These are phyloP conservation scores for Drosophila quinaria DNA, from an alignment of 2,888 invertebrate species.

Conservation along the genomic window DNA sequence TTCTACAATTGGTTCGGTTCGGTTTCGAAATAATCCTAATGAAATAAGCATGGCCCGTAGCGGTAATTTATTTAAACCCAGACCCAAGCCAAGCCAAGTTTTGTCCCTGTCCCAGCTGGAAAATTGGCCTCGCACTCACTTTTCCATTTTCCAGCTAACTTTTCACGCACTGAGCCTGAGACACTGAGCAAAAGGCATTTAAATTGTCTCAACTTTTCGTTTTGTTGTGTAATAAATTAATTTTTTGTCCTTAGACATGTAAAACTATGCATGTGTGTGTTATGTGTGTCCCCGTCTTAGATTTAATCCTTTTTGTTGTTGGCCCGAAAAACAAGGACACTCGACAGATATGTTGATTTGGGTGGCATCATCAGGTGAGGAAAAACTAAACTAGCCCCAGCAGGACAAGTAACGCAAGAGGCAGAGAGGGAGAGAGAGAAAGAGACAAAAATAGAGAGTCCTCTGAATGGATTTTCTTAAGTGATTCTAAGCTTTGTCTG, in stretches of 20 bases:
- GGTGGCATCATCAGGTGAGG: constrained; percentile 75
- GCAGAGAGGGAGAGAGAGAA: not conserved
- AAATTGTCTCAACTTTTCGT: constrained; percentile 82
- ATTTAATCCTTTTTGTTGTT: constrained; percentile 80
- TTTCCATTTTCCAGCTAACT: not conserved
- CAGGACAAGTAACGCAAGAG: not conserved
- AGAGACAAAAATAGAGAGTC: constrained; percentile 24
- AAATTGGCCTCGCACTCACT: constrained; percentile 50
- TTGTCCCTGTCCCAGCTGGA: constrained; percentile 49
- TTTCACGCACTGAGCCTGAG: constrained; percentile 8
- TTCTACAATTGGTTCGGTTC: constrained; percentile 1
- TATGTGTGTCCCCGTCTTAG: constrained; percentile 66
- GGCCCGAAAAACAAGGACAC: constrained; percentile 14
- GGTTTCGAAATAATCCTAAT: constrained; percentile 75
- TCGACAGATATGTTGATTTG: constrained; percentile 77
- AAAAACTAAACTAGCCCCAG: constrained; percentile 58
- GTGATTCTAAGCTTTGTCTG: constrained; percentile 84
- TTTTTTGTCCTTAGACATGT: constrained; percentile 78
- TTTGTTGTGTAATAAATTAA: constrained; percentile 83
- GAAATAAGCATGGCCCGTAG: constrained; percentile 82
- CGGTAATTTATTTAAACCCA: constrained; percentile 81
- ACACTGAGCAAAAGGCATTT: constrained; percentile 64
- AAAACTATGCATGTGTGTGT: constrained; percentile 62
- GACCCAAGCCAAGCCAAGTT: constrained; percentile 2
- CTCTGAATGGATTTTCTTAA: constrained; percentile 83